Base-by-base conservation (phyloP, 2,113 vertebrate species). In the Chelonoidis abingdonii region DNA sequence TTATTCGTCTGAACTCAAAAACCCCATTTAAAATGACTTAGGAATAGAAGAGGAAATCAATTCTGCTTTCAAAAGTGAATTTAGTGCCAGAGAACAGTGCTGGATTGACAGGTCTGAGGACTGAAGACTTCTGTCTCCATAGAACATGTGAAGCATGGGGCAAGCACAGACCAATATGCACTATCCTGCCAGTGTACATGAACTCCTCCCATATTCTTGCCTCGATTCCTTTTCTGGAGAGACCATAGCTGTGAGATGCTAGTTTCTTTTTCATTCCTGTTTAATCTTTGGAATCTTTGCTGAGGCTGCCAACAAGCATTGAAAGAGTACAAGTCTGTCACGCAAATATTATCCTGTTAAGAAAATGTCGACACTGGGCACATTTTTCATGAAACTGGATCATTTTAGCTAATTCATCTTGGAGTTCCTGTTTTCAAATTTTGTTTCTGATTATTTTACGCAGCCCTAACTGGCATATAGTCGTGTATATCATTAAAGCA, bases 111-210 rank as follows among this genome's bases (percentile, higher is more conserved):
- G 85, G 31, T 38, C 89, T 52, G 14, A 1, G 38, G 1, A 62
- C 41, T 88, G 88, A 75, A 59, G 86, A 27, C 80, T 7, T 25
- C 86, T 93, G 50, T 92, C 85, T 96, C 92, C 91, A 84, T 52
- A 87, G 84, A 92, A 50, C 38, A 1, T 10, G 80, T 47, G 35
- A 89, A 92, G 10, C 49, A 72, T 0, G 50, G 69, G 3, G 80
- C 14, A 1, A 19, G 31, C 35, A 47, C 47, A 83, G 84, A 52
- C 72, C 56, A 80, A 72, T 21, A 10, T n/a, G 53, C 1, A 50
- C 56, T 49, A 11, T 22, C 59, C 54, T 91, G 81, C 16, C 86
- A 35, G 84, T 54, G 76, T 1, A 87, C 86, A 83, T 31, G 9
- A 12, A 53, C 41, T 25, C 62, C 89, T 94, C 79, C 87, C 90